Base-by-base conservation (phyloP, 1,140 invertebrate species). In the Palaemon carinicauda region DNA sequence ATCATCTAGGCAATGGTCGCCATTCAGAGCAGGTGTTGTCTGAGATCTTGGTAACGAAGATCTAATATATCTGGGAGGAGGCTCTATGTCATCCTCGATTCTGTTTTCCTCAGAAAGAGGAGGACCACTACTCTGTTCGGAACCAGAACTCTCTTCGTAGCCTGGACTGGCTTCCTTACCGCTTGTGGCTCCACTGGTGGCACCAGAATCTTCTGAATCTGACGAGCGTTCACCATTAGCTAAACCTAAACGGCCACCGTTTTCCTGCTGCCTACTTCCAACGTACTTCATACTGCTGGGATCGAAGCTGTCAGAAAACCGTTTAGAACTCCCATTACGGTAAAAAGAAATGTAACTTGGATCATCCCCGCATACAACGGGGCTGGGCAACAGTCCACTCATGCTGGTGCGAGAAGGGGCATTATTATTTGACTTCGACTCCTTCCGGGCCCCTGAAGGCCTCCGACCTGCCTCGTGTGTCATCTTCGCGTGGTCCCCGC, bases 151-250 rank as follows among this genome's bases (percentile, higher is more conserved):
- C 77, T 89, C 88, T 74, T 87, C 88, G 41, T 87, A 89, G 19
- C 88, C 88, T 4, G 88, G 88, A 53, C 88, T 89, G 9, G 88
- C 88, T 54, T 89, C 88, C 74, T 89, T 89, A n/a, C 88, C 88
- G 52, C 80, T 84, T n/a, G 88, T 89, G 60, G 88, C 88, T 3
- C 88, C 88, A 41, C 82, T 86, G 12, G 84, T 87, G 53, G 88
- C 86, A 17, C 80, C 77, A 12, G 88, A 89, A 80, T 89, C 88
- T 51, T 89, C 88, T 9, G 88, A 89, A 52, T 89, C 88, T 12
- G 88, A 89, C 17, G 88, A 89, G 17, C 88, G 88, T 41, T 89
- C 88, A 17, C 87, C 87, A 53, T 88, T 88, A 24, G 80, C 87
- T 21, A 88, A 56, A n/a, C 84, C 77, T 19, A 52, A 21, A 4